phyloP scores from a whole-genome alignment of 2,888 invertebrate genomes.

The Ophion ellenae region DNA sequence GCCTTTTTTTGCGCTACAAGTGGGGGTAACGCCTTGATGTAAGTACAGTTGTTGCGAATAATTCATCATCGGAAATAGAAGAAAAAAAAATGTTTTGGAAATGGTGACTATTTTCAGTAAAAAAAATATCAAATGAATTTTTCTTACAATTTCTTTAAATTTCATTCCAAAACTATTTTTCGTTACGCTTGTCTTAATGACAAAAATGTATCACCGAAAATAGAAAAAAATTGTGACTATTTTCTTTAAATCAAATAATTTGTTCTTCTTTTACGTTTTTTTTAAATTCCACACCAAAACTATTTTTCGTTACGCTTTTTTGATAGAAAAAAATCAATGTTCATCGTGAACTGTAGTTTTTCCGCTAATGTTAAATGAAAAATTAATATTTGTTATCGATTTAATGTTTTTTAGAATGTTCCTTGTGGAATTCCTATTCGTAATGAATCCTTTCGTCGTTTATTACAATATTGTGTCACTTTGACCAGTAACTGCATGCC shows the following conservation, averaged over 20 bases:
- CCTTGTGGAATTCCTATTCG: background rate
- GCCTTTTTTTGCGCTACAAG: too few relatives aligned
- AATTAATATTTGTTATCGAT: background rate
- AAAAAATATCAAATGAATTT: too few relatives aligned
- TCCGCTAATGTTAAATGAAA: background rate
- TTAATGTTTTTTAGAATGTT: background rate
- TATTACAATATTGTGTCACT: background rate
- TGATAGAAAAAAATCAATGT: background rate
- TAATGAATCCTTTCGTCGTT: background rate
- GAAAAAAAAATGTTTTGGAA: background rate
- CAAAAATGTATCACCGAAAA: background rate
- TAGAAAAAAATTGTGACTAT: background rate
- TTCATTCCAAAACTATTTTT: too few relatives aligned
- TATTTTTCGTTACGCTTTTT: background rate
- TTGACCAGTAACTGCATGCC: background rate
- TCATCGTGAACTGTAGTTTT: background rate
- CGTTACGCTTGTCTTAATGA: too few relatives aligned
- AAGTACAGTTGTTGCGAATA: background rate
- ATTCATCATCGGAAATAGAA: background rate
- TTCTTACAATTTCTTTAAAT: too few relatives aligned
- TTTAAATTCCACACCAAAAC: background rate
- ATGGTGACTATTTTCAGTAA: too few relatives aligned
- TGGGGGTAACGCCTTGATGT: too few relatives aligned
- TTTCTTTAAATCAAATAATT: background rate
- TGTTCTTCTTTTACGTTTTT: background rate